Evolutionary conservation across 37 sponge, comb jelly and placozoan species (phyloP).

Genomic region (Geodia barretti): DNA sequence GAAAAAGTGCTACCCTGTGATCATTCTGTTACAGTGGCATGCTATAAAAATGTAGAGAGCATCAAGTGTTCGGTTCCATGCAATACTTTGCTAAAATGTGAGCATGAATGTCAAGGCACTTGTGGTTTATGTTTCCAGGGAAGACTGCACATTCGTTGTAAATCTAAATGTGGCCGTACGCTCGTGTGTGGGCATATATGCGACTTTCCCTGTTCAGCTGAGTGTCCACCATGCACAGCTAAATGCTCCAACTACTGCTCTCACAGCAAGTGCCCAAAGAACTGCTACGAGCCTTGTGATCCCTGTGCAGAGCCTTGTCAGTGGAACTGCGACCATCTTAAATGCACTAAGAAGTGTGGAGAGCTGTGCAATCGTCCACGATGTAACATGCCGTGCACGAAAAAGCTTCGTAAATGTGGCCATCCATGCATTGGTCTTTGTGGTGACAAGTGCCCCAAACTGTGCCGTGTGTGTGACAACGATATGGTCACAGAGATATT

Average conservation of each 20-base stretch:
- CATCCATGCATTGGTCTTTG: slow-evolving; percentile 91
- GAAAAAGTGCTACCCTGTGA: slow-evolving; percentile 57
- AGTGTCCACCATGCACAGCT: slow-evolving; percentile 75
- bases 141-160: slow-evolving; percentile 72
- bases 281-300: slow-evolving; percentile 72
- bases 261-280: slow-evolving; percentile 72
- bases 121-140: slow-evolving; percentile 72
- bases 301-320: slow-evolving; percentile 76
- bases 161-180: slow-evolving; percentile 51
- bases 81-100: slow-evolving; percentile 56
- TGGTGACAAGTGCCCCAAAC: slow-evolving; percentile 82
- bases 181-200: slow-evolving; percentile 84
- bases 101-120: slow-evolving; percentile 69
- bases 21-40: slow-evolving; percentile 39
- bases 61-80: slow-evolving; percentile 56
- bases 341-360: slow-evolving; percentile 77
- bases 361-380: slow-evolving; percentile 72
- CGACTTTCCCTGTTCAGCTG: slow-evolving; percentile 56
- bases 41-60: slow-evolving; percentile 4
- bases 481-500: slow-evolving; percentile 73
- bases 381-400: slow-evolving; percentile 65
- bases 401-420: slow-evolving; percentile 48
- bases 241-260: slow-evolving; percentile 72
- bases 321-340: slow-evolving; percentile 78
- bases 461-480: slow-evolving; percentile 65